These are phyloP conservation scores for Apodemia hepburni DNA, from an alignment of 2,888 invertebrate genomes.

Conservation along the genomic window DNA sequence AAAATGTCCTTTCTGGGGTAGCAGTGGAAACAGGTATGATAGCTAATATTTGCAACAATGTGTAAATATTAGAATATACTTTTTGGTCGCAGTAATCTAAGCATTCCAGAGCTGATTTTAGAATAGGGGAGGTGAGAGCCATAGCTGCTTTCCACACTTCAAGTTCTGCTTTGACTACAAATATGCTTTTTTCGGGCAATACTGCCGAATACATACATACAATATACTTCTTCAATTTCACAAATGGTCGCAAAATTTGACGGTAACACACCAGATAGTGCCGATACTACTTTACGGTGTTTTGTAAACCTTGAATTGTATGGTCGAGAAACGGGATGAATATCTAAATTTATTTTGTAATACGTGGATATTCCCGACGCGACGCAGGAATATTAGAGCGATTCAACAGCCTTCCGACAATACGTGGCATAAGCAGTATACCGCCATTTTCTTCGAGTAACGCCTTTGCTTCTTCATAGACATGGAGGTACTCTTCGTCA, in stretches of 20 bases:
- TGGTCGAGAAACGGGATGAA: conserved; percentile 15
- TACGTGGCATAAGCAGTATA: no score
- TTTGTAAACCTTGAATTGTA: conserved; percentile 20
- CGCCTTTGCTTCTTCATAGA: no score
- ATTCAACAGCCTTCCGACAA: no score
- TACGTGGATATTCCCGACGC: no score
- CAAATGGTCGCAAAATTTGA: conserved; percentile 21
- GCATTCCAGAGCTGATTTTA: conserved; percentile 26
- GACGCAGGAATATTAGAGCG: no score
- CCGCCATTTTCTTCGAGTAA: no score
- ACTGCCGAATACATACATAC: conserved; percentile 21
- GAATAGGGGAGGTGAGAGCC: conserved; percentile 25
- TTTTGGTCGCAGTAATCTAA: conserved; percentile 26
- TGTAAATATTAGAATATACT: conserved; percentile 19
- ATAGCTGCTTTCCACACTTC: conserved; percentile 27
- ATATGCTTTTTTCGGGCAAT: conserved; percentile 23
- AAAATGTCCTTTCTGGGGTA: conserved; percentile 24
- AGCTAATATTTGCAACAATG: conserved; percentile 18
- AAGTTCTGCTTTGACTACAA: conserved; percentile 25
- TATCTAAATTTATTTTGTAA: no score
- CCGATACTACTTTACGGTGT: conserved; percentile 17
- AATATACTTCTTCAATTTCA: conserved; percentile 22
- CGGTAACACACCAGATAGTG: conserved; percentile 16
- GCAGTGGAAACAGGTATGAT: conserved; percentile 24
- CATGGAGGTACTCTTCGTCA: no score